Evolutionary conservation across 2,113 vertebrate species (phyloP).

Genomic region (Rynchops niger): DNA sequence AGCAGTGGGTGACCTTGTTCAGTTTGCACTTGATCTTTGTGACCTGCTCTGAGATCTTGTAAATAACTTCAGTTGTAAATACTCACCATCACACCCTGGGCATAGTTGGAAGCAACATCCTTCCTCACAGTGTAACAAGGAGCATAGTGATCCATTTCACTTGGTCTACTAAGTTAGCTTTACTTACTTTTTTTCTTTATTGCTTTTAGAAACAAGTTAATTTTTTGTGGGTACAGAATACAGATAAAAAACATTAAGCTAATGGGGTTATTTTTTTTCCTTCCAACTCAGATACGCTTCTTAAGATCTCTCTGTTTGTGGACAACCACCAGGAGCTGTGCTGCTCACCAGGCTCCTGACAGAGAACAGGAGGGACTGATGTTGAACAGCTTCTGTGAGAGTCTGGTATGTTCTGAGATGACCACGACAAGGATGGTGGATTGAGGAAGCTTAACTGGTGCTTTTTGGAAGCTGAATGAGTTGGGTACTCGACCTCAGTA

Average conservation of each 20-base stretch:
- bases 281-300: slow-evolving; percentile 77
- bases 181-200: fast-evolving
- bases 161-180: neutral
- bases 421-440: neutral
- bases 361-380: neutral
- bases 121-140: fast-evolving
- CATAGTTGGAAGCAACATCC: fast-evolving
- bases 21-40: neutral
- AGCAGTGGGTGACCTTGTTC: neutral
- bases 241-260: neutral
- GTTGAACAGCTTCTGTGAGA: fast-evolving
- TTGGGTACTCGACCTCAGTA: neutral
- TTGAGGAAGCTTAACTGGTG: neutral
- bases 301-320: slow-evolving; percentile 84
- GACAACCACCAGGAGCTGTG: slow-evolving; percentile 59
- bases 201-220: neutral
- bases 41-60: neutral
- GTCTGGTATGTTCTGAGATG: fast-evolving
- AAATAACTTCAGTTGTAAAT: fast-evolving
- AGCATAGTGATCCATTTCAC: fast-evolving
- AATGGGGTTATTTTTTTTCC: neutral
- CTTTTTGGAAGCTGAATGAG: neutral
- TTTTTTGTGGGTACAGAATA: neutral
- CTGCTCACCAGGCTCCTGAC: neutral
- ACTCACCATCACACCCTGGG: fast-evolving